Evolutionary conservation across 2,113 vertebrate genomes (phyloP), one percentile per base, ranked within the genome.

Genomic region (Brachionichthys hirsutus): DNA sequence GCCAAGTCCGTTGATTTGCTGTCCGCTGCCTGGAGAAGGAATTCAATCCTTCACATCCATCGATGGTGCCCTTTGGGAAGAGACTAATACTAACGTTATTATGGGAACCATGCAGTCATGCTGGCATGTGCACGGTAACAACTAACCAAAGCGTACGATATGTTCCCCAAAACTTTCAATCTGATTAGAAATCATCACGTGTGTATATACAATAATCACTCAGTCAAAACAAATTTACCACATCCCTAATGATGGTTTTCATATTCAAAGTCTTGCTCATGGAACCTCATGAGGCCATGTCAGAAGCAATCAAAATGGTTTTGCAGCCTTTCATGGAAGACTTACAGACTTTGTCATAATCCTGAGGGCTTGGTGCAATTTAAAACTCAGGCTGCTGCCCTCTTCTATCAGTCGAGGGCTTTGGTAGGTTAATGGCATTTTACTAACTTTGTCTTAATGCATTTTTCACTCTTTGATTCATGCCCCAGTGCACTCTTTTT

Each of bases 381-480:
- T 88, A 87, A 89, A 87, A 87, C 74, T 75, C 75, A 53, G 54
- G 73, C 65, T 82, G 60, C 71, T 82, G 81, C 83, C 83, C 77
- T 84, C 75, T 75, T 66, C 80, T 87, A 86, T 88, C 85, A 84
- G 80, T 66, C 36, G 83, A 85, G 79, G 85, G 83, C 85, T 87
- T 87, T 77, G 74, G 77, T 85, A 87, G 87, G 88, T 90, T 90
- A 90, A 90, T 90, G 85, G 80, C 76, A 84, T 89, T 89, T 88
- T 67, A 55, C 84, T 83, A 87, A 89, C 81, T 88, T 85, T 83
- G 62, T 82, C 79, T 84, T 86, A 83, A 88, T 88, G 77, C 82
- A 80, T 85, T 84, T 77, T 85, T 71, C 76, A 77, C 76, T 75
- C 83, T 84, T 84, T 83, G 84, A 87, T 84, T 88, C 83, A 89